phyloP scores from a whole-genome alignment of 1,140 invertebrate genomes.

The Sycophila sp. region DNA sequence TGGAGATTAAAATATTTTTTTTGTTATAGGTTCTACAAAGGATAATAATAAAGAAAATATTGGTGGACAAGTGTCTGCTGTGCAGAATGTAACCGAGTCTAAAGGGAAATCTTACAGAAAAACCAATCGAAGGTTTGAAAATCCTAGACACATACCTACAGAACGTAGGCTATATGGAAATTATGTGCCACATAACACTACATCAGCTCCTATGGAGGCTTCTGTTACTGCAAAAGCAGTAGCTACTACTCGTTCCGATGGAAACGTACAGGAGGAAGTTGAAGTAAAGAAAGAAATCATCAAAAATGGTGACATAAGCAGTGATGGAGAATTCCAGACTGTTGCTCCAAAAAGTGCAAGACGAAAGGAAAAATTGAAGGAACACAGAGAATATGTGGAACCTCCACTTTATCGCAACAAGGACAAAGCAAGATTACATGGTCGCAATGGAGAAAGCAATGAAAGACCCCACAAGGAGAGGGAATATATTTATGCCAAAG shows the following conservation, averaged over 20 bases:
- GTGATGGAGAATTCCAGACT: slow-evolving; percentile 62
- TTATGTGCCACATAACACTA: slow-evolving; percentile 27
- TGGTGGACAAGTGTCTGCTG: slow-evolving; percentile 41
- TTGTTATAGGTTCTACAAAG: slow-evolving; percentile 41
- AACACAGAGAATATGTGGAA: slow-evolving; percentile 49
- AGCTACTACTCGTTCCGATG: slow-evolving; percentile 23
- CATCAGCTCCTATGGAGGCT: slow-evolving; percentile 26
- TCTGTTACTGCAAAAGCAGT: neutral
- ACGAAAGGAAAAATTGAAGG: slow-evolving; percentile 58
- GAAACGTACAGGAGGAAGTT: slow-evolving; percentile 31
- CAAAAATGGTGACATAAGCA: slow-evolving; percentile 51
- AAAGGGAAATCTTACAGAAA: slow-evolving; percentile 43
- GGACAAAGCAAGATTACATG: slow-evolving; percentile 49
- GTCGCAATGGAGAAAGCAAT: slow-evolving; percentile 46
- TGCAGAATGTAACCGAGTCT: slow-evolving; percentile 28
- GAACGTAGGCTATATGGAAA: slow-evolving; percentile 37
- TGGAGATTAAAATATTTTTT: neutral
- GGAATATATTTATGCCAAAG: slow-evolving; percentile 21
- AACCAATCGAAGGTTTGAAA: slow-evolving; percentile 25
- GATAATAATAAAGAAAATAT: slow-evolving; percentile 68
- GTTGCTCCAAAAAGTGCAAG: slow-evolving; percentile 62
- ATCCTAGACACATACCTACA: slow-evolving; percentile 29
- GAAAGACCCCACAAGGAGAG: slow-evolving; percentile 55
- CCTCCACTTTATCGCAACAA: slow-evolving; percentile 42
- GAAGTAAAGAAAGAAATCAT: slow-evolving; percentile 38